phyloP scores from a whole-genome alignment of 1,140 invertebrate species.

The Drosophila azteca region DNA sequence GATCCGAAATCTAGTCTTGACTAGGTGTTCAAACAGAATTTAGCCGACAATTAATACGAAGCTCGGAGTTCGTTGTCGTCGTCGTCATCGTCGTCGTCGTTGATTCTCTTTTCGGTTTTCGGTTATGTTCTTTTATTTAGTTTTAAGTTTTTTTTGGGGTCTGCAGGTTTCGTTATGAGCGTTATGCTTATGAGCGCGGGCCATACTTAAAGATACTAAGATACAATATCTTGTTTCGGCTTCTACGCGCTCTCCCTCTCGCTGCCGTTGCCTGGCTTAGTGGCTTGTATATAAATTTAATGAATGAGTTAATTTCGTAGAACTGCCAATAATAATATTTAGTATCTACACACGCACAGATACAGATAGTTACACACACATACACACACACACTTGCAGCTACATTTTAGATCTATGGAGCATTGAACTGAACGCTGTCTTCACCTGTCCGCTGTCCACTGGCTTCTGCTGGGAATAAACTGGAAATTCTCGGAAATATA shows the following conservation, averaged over 20 bases:
- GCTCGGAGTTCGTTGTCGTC: conserved; percentile 40
- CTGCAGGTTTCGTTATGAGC: conserved; percentile 59
- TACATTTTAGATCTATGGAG: conserved; percentile 15
- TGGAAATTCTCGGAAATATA: neutral
- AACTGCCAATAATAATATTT: conserved; percentile 70
- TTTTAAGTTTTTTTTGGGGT: conserved; percentile 30
- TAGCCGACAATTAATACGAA: conserved; percentile 78
- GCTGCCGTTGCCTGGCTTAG: conserved; percentile 19
- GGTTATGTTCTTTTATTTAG: conserved; percentile 30
- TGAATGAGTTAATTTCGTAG: conserved; percentile 72
- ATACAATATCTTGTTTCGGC: conserved; percentile 47
- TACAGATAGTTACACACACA: conserved; percentile 10
- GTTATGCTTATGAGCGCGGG: conserved; percentile 62
- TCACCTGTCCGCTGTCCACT: conserved; percentile 17
- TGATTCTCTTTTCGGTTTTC: too few relatives aligned
- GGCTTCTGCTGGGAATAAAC: neutral
- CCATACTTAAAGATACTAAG: conserved; percentile 46
- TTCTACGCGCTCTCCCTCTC: conserved; percentile 1
- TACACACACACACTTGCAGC: conserved; percentile 10
- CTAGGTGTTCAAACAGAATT: conserved; percentile 69
- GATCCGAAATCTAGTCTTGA: conserved; percentile 47
- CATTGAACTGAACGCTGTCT: conserved; percentile 52
- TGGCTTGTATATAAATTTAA: conserved; percentile 72
- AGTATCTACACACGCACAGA: conserved; percentile 26
- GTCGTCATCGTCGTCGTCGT: conserved; percentile 2